Evolutionary conservation across 2,888 invertebrate genomes (phyloP), one percentile per base, ranked within the genome.

Genomic region (Halocaridina rubra): DNA sequence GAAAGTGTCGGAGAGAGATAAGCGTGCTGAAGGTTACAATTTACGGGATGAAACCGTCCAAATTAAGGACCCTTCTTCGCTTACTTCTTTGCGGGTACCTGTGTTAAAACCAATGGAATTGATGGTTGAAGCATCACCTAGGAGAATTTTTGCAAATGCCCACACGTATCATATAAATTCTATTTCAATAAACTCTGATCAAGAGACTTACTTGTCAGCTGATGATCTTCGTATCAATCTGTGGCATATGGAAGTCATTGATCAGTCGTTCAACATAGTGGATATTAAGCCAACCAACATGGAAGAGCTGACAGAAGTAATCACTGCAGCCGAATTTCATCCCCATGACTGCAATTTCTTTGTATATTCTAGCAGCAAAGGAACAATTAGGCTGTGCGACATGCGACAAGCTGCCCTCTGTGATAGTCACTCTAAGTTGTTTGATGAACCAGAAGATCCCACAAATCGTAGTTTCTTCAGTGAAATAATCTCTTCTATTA

Each of bases 121-220:
- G 90, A 97, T 98, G 95, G 98, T 99, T 76, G 99, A 99, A 92
- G 99, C 99, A 80, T 98, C 98, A 89, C 98, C 99, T 81, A 93
- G 99, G 89, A 94, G 99, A 92, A 98, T 99, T 92, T 99, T 99
- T 92, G 98, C 99, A 90, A 99, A 99, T 94, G 99, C 99, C 90
- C 99, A 99, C 93, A 99, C 99, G 86, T 99, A 99, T 93, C 99
- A 99, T 93, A 99, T 99, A 92, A 99, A 99, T 93, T 98, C 98
- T 90, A 99, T 99, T 93, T 98, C 98, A 90, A 96, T 99, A 90
- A 99, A 99, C 93, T 98, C 98, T 89, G 99, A 99, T 92, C 98
- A 98, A 92, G 99, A 99, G 93, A 99, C 99, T 84, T 99, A 98
- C 92, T 93, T 99, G 90, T 99, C 99, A 75, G 99, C 99, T 88